phyloP scores from a whole-genome alignment of 1,140 invertebrate species.

The Neodiprion fabricii region DNA sequence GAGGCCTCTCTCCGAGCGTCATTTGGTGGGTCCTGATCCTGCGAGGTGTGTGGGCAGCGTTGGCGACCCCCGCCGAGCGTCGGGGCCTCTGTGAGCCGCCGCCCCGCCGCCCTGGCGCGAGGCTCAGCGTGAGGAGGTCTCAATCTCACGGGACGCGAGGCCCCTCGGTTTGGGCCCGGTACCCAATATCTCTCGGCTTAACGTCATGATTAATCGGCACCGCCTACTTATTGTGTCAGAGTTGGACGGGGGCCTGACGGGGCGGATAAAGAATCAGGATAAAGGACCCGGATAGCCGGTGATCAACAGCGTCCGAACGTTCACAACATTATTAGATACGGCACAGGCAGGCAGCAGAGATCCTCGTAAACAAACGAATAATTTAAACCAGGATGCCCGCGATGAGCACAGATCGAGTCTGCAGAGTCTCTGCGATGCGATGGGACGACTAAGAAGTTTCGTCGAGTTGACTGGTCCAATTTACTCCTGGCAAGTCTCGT shows the following conservation, averaged over 20 bases:
- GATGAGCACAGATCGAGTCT: too few species aligned
- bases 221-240: constrained; percentile 48
- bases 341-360: not conserved
- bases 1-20: not conserved
- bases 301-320: not conserved
- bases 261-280: not conserved
- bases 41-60: constrained; percentile 27
- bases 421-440: not conserved
- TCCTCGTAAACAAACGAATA: not conserved
- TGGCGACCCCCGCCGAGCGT: constrained; percentile 19
- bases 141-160: constrained; percentile 22
- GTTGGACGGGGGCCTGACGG: not conserved
- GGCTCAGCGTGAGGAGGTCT: constrained; percentile 24
- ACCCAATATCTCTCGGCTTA: constrained; percentile 32
- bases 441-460: not conserved
- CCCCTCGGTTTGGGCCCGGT: constrained; percentile 26
- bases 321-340: constrained; percentile 1
- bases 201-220: constrained; percentile 50
- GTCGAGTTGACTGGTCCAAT: not conserved
- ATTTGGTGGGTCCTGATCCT: constrained; percentile 11
- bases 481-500: not conserved
- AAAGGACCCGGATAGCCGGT: not conserved
- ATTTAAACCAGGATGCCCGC: not conserved
- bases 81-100: constrained; percentile 16
- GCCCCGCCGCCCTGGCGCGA: constrained; percentile 13